Percentiles rank a stretch among this genome's conserved stretches.
phyloP scores from a whole-genome alignment of 35 echinoderm and acorn worm species.

The Ophiothrix spiculata region DNA sequence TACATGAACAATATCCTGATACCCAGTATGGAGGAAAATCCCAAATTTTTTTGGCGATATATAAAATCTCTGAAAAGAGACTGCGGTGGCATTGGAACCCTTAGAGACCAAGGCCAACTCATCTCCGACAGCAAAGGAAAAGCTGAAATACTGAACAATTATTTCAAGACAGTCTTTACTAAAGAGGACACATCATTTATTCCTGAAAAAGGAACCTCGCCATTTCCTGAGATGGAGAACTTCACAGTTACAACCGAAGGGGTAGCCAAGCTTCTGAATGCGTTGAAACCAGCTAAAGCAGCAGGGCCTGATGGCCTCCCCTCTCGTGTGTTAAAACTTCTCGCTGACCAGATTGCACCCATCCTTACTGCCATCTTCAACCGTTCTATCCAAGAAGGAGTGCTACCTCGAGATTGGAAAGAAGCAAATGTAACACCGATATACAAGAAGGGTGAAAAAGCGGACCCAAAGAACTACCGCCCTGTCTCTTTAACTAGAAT shows the following conservation, averaged over 20 bases:
- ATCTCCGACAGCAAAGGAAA: background rate
- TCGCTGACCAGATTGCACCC: background rate
- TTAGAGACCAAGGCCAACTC: background rate
- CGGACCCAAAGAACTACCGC: constrained; percentile 29
- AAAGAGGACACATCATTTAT: background rate
- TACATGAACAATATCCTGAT: constrained; percentile 11
- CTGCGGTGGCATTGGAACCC: background rate
- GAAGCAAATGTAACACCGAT: constrained; percentile 25
- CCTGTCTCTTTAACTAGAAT: constrained; percentile 22
- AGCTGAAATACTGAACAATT: background rate
- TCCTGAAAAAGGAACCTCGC: background rate
- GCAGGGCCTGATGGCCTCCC: constrained; percentile 16
- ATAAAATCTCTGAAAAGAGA: constrained; percentile 21
- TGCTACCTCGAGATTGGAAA: constrained; percentile 29
- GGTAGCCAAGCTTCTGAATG: background rate
- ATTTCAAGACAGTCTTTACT: constrained; percentile 16
- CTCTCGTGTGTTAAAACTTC: background rate
- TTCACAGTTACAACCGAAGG: background rate
- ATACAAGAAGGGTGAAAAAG: constrained; percentile 25
- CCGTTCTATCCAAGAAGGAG: background rate
- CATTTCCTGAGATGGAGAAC: background rate
- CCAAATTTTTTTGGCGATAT: constrained; percentile 26
- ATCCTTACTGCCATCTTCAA: background rate
- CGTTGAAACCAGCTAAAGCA: background rate
- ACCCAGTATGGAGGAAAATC: constrained; percentile 30